phyloP scores from a whole-genome alignment of 2,797 vertebrate species.

The Sitta carolinensis region DNA sequence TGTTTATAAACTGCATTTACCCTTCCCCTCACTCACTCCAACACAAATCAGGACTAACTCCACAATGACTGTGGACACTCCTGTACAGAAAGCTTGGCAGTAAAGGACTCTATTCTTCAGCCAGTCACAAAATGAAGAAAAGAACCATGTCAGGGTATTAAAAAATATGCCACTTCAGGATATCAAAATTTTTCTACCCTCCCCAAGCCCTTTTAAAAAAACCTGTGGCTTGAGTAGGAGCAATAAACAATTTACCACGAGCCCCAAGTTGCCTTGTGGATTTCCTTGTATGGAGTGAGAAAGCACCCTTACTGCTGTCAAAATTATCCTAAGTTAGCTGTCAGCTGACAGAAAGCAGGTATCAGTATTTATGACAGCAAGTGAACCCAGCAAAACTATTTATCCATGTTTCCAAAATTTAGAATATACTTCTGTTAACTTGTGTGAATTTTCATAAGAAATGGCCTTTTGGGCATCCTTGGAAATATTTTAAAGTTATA shows the following conservation, averaged over 20 bases:
- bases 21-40: not conserved
- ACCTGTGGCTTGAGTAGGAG: not conserved
- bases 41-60: not conserved
- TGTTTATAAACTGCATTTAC: not conserved
- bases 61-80: not conserved
- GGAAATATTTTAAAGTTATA: not conserved
- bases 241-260: too few species aligned
- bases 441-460: not conserved
- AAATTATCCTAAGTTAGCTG: not conserved
- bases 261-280: not conserved
- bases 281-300: not conserved
- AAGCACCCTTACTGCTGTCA: not conserved
- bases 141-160: not conserved
- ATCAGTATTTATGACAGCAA: not conserved
- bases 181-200: not conserved
- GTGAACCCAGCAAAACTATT: not conserved
- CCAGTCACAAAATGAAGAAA: not conserved
- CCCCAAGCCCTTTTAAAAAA: not conserved
- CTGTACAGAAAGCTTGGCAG: not conserved
- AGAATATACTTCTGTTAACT: not conserved
- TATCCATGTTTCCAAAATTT: not conserved
- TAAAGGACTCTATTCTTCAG: not conserved
- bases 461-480: not conserved
- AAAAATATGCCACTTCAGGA: not conserved
- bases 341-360: not conserved